A percentile compares a stretch with the other conserved stretches of the same genome.
Evolutionary conservation across 1,140 invertebrate species (phyloP).

Genomic region (Papilio polyxenes): DNA sequence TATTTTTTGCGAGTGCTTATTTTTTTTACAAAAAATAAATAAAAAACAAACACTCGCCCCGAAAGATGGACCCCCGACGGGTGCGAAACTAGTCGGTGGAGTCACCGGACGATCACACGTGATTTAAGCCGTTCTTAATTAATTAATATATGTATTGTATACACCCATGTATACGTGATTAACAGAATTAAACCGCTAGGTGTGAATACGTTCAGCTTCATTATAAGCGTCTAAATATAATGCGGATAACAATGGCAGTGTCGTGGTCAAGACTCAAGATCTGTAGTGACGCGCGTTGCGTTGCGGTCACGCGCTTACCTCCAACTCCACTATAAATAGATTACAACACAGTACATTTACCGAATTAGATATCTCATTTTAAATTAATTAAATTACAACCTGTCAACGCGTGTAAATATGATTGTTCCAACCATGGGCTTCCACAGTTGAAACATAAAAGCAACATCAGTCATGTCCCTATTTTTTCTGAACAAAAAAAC

Average conservation of each 20-base stretch:
- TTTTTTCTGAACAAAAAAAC: too few species aligned
- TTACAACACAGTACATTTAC: conserved; percentile 15
- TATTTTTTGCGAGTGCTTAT: too few species aligned
- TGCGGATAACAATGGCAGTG: conserved; percentile 70
- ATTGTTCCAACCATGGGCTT: background rate
- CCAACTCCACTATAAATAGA: conserved; percentile 56
- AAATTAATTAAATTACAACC: conserved; percentile 30
- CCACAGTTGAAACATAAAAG: background rate
- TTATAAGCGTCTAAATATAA: conserved; percentile 71
- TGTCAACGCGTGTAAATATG: conserved; percentile 2
- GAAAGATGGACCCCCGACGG: too few species aligned
- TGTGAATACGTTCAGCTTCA: conserved; percentile 41
- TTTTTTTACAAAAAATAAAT: too few species aligned
- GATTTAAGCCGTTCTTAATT: too few species aligned
- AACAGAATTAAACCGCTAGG: background rate
- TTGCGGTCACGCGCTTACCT: conserved; percentile 62
- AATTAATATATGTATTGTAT: background rate
- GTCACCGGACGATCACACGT: too few species aligned
- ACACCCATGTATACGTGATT: background rate
- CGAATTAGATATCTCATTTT: background rate
- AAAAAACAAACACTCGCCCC: too few species aligned
- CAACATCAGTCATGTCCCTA: too few species aligned
- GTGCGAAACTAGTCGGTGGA: too few species aligned
- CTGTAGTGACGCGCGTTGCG: conserved; percentile 61
- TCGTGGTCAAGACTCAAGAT: conserved; percentile 73